These are phyloP conservation scores for Temnothorax nylanderi DNA, from an alignment of 1,140 invertebrate genomes.

Conservation along the genomic window DNA sequence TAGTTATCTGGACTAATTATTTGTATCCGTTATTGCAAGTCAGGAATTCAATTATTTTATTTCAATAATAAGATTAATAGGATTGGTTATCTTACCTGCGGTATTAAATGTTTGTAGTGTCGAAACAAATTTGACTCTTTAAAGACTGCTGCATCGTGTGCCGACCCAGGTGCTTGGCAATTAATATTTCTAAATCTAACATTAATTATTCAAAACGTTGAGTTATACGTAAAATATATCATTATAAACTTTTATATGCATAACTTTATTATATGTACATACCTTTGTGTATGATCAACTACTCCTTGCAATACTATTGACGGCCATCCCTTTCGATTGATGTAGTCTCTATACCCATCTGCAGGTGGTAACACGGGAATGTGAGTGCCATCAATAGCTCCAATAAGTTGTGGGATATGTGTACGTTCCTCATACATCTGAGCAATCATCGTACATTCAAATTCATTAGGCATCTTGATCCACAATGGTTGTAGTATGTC, in stretches of 20 bases:
- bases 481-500: background rate
- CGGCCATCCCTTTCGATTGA: background rate
- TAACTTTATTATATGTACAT: background rate
- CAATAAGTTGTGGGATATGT: slow-evolving; percentile 3
- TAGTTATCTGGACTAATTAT: background rate
- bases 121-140: background rate
- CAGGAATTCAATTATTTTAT: background rate
- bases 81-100: background rate
- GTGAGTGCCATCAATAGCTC: background rate
- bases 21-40: background rate
- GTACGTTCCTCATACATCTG: background rate
- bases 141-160: background rate
- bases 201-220: background rate
- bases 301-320: slow-evolving; percentile 8
- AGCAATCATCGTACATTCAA: background rate
- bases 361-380: slow-evolving; percentile 1
- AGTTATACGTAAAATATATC: background rate
- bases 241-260: background rate
- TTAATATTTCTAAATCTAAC: background rate
- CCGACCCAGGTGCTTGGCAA: background rate
- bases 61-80: background rate
- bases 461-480: background rate
- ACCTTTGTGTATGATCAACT: slow-evolving; percentile 7
- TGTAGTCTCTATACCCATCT: background rate
- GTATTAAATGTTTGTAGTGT: background rate